phyloP scores from a whole-genome alignment of 2,888 invertebrate species.

The Agrotis ipsilon region DNA sequence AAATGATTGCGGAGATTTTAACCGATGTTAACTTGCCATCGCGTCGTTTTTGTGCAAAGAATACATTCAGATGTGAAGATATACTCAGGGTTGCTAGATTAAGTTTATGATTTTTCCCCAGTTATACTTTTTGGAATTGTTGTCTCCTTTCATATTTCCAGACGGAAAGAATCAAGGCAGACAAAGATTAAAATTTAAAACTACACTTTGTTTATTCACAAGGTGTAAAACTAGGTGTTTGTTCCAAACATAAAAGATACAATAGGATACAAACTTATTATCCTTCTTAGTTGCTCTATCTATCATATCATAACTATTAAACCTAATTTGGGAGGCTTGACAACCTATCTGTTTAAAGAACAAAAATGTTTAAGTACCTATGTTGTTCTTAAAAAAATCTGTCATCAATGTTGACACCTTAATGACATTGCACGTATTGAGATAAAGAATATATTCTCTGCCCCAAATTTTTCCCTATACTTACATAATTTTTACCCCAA shows the following conservation, averaged over 20 bases:
- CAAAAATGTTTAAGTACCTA: too few species aligned
- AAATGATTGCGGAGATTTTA: constrained; percentile 64
- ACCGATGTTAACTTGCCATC: constrained; percentile 53
- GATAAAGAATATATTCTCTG: too few species aligned
- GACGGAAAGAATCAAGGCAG: neutral
- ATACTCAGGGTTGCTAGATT: constrained; percentile 6
- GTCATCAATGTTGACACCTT: too few species aligned
- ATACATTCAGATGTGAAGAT: constrained; percentile 59
- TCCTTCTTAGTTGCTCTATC: too few species aligned
- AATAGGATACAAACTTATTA: too few species aligned
- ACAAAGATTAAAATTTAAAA: neutral
- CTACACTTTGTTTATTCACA: neutral
- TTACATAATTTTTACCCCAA: too few species aligned
- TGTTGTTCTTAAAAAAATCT: too few species aligned
- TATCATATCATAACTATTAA: too few species aligned
- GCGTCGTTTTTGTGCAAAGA: constrained; percentile 53
- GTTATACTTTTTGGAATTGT: neutral
- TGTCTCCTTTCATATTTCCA: neutral
- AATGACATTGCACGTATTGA: too few species aligned
- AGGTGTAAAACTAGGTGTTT: neutral
- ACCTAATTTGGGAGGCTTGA: too few species aligned
- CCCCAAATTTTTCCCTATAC: too few species aligned
- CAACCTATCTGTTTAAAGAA: too few species aligned
- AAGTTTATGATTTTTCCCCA: neutral
- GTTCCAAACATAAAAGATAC: neutral